Evolutionary conservation across 1,140 invertebrate species (phyloP).

Genomic region (Drosophila carrolli): DNA sequence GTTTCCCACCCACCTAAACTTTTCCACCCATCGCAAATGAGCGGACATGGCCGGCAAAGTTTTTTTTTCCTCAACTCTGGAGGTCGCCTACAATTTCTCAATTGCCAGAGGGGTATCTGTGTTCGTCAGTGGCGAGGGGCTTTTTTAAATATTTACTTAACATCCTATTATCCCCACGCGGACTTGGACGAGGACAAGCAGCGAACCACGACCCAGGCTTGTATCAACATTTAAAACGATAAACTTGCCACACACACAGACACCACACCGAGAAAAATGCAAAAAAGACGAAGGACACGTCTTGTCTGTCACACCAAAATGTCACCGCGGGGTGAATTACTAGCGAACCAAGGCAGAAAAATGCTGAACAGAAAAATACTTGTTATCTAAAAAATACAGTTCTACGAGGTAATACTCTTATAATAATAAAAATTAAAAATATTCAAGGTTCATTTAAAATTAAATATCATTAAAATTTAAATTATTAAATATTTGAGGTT

Average conservation of each 20-base stretch:
- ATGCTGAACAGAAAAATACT: conserved; percentile 44
- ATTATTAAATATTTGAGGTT: too few relatives aligned
- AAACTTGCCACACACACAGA: conserved; percentile 61
- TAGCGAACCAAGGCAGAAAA: conserved; percentile 64
- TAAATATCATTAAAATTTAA: too few relatives aligned
- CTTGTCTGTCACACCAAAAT: conserved; percentile 83
- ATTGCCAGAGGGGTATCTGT: conserved; percentile 25
- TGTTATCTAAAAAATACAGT: conserved; percentile 4
- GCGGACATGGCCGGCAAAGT: conserved; percentile 58
- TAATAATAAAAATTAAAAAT: neutral
- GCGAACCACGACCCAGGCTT: conserved; percentile 61
- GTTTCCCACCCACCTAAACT: conserved; percentile 6
- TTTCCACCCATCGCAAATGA: conserved; percentile 49
- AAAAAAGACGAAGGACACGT: conserved; percentile 82
- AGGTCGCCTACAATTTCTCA: conserved; percentile 60
- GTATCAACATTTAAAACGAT: conserved; percentile 82
- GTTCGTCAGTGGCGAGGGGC: neutral
- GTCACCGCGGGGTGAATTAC: conserved; percentile 83
- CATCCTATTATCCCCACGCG: conserved; percentile 76
- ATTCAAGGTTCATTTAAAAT: neutral
- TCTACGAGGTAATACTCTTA: conserved; percentile 12
- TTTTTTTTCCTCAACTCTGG: conserved; percentile 18
- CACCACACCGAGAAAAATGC: conserved; percentile 42
- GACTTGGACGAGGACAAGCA: conserved; percentile 54
- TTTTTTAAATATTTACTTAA: conserved; percentile 83